Percentiles rank a stretch among this genome's conserved stretches.
phyloP scores from a whole-genome alignment of 2,888 invertebrate genomes.

The Mythimna albipuncta region DNA sequence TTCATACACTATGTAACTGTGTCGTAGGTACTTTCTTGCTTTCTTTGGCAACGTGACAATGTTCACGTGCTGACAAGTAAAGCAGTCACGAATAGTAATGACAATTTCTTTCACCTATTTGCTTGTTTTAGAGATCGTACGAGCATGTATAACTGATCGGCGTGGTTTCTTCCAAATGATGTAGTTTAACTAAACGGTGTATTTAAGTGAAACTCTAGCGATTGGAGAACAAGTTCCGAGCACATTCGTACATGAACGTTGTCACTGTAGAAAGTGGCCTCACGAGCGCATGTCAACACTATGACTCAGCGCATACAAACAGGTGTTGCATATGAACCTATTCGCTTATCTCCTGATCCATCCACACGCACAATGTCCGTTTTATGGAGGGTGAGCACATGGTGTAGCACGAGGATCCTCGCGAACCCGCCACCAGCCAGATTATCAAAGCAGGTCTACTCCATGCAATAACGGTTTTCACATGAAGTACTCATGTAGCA shows the following conservation, averaged over 20 bases:
- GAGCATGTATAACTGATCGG: background rate
- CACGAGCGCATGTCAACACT: background rate
- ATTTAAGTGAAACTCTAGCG: constrained; percentile 50
- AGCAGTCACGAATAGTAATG: background rate
- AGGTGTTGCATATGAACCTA: background rate
- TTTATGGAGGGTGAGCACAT: background rate
- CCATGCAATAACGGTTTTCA: background rate
- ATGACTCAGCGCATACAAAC: background rate
- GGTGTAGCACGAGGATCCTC: background rate
- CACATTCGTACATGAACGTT: constrained; percentile 15
- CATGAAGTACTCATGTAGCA: background rate
- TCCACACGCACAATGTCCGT: background rate
- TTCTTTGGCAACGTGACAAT: constrained; percentile 22
- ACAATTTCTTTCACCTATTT: background rate
- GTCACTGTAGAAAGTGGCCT: constrained; percentile 36
- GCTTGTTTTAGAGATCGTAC: background rate
- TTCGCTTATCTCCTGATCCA: background rate
- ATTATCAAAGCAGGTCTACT: background rate
- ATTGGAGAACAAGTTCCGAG: constrained; percentile 32
- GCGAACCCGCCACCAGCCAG: background rate
- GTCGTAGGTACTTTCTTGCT: background rate
- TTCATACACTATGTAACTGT: background rate
- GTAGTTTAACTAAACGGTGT: constrained; percentile 44
- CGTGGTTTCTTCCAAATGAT: constrained; percentile 39
- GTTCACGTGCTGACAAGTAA: background rate